Evolutionary conservation across 2,888 invertebrate genomes (phyloP).

Genomic region (Galerucella pusilla): DNA sequence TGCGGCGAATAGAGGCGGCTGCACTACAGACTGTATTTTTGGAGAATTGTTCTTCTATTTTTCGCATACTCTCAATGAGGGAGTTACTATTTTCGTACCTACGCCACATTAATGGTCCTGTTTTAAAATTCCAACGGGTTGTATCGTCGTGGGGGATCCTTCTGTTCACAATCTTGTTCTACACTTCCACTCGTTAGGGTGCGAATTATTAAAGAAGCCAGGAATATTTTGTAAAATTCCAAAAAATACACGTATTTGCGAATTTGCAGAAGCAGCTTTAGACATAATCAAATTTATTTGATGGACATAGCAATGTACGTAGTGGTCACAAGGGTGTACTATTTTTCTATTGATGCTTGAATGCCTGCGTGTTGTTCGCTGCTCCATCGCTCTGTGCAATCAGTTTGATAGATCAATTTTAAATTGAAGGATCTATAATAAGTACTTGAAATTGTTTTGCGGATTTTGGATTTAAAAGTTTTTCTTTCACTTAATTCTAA

Average conservation of each 20-base stretch:
- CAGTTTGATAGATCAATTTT: no score
- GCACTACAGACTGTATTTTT: no score
- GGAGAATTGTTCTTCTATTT: no score
- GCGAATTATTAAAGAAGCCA: slow-evolving; percentile 44
- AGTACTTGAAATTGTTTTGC: no score
- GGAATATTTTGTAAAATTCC: slow-evolving; percentile 42
- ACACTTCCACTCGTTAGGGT: slow-evolving; percentile 37
- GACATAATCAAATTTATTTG: slow-evolving; percentile 43
- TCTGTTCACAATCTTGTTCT: slow-evolving; percentile 2
- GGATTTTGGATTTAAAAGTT: no score
- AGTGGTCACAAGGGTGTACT: slow-evolving; percentile 40
- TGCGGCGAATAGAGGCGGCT: slow-evolving; percentile 16
- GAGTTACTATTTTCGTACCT: no score
- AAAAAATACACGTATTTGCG: slow-evolving; percentile 45
- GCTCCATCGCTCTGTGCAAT: background rate
- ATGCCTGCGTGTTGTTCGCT: slow-evolving; percentile 3
- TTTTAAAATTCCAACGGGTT: background rate
- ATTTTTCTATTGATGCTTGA: slow-evolving; percentile 42
- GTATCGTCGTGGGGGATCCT: background rate
- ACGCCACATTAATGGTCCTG: background rate
- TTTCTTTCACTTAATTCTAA: no score
- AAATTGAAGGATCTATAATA: no score
- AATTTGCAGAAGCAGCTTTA: slow-evolving; percentile 40
- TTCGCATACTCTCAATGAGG: no score
- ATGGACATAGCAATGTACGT: slow-evolving; percentile 47